phyloP scores from a whole-genome alignment of 2,797 vertebrate genomes.

The Xiphorhynchus erythropygius region DNA sequence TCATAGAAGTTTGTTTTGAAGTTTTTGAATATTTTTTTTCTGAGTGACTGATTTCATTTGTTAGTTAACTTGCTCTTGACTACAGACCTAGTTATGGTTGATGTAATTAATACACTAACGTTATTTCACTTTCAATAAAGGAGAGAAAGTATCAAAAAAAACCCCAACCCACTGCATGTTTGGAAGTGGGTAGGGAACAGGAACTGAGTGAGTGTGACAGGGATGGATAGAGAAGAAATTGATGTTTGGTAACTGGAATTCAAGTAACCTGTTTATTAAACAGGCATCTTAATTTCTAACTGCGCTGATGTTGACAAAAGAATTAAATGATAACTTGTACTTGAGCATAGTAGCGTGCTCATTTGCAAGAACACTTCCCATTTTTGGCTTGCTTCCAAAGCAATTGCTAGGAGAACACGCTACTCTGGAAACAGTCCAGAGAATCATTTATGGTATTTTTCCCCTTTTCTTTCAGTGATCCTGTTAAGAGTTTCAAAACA shows the following conservation, averaged over 20 bases:
- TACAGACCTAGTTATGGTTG: neutral
- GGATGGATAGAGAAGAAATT: neutral
- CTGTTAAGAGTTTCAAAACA: slow-evolving; percentile 82
- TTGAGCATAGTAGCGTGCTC: slow-evolving; percentile 72
- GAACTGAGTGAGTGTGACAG: neutral
- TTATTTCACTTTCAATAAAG: neutral
- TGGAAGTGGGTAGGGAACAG: neutral
- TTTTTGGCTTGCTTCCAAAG: slow-evolving; percentile 79
- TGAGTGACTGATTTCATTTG: neutral
- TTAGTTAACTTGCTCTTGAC: slow-evolving; percentile 3
- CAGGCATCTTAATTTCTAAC: slow-evolving; percentile 82
- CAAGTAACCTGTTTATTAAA: slow-evolving; percentile 79
- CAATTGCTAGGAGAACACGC: slow-evolving; percentile 76
- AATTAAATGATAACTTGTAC: slow-evolving; percentile 83
- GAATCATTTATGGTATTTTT: slow-evolving; percentile 75
- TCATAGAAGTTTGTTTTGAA: neutral
- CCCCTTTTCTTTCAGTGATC: slow-evolving; percentile 77
- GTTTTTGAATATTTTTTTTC: neutral
- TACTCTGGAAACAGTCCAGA: slow-evolving; percentile 78
- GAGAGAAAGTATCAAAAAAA: neutral
- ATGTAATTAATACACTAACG: neutral
- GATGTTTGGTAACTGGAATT: slow-evolving; percentile 68
- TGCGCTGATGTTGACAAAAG: slow-evolving; percentile 78
- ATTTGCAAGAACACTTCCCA: slow-evolving; percentile 73
- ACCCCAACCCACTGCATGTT: neutral